phyloP scores from a whole-genome alignment of 2,888 invertebrate genomes.

The Sisyra nigra region DNA sequence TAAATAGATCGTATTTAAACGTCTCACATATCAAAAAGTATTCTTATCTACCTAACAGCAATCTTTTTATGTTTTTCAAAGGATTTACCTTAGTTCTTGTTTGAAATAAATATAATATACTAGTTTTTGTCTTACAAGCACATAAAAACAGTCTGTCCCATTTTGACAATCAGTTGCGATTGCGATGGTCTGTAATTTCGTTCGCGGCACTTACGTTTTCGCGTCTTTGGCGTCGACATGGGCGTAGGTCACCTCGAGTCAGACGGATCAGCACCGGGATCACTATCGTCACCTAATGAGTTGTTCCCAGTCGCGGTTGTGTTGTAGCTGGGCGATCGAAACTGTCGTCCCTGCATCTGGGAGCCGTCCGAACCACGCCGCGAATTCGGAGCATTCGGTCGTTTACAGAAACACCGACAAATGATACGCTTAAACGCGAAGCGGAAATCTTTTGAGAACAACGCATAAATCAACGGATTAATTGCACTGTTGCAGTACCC shows the following conservation, averaged over 20 bases:
- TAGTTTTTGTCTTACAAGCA: conserved; percentile 1
- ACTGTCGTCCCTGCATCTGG: conserved; percentile 30
- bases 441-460: conserved; percentile 89
- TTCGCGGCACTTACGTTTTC: not conserved
- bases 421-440: conserved; percentile 88
- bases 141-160: conserved; percentile 3
- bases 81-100: too few species aligned
- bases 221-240: not conserved
- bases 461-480: conserved; percentile 87
- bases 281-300: conserved; percentile 38
- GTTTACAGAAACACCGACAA: conserved; percentile 64
- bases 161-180: not conserved
- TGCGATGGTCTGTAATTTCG: not conserved
- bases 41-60: too few species aligned
- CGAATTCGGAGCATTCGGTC: conserved; percentile 24
- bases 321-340: conserved; percentile 37
- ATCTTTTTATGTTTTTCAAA: too few species aligned
- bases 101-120: too few species aligned
- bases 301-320: conserved; percentile 33
- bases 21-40: too few species aligned
- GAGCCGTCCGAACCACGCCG: conserved; percentile 40
- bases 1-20: too few species aligned
- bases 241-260: conserved; percentile 35
- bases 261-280: conserved; percentile 30
- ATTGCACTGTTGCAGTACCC: conserved; percentile 96